Conservation (phyloP, 1,140 invertebrate genomes). For the Hycleus cichorii region DNA sequence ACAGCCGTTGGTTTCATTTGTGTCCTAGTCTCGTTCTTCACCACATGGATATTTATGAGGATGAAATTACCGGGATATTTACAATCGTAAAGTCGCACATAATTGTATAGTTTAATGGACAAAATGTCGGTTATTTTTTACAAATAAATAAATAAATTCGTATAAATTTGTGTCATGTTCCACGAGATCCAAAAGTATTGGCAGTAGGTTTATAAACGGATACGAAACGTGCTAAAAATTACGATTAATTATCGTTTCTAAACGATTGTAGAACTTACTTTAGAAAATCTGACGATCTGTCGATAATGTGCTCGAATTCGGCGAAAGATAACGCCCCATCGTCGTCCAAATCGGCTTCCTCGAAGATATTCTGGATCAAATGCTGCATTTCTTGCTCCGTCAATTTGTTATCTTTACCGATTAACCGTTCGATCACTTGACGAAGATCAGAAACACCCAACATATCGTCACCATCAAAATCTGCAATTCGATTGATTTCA, state of each 20-base stretch:
- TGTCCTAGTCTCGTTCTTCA: constrained; percentile 89
- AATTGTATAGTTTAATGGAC: neutral
- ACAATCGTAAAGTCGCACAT: constrained; percentile 43
- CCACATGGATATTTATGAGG: constrained; percentile 97
- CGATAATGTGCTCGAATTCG: constrained; percentile 91
- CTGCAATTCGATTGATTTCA: constrained; percentile 44
- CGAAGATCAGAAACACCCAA: constrained; percentile 66
- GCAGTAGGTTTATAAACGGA: constrained; percentile 24
- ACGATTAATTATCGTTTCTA: neutral
- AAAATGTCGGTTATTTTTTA: constrained; percentile 3
- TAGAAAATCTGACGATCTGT: constrained; percentile 85
- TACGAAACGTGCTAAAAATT: constrained; percentile 29
- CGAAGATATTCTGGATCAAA: constrained; percentile 67
- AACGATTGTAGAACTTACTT: constrained; percentile 49
- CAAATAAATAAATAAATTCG: constrained; percentile 17
- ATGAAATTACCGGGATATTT: constrained; percentile 90
- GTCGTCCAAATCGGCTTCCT: constrained; percentile 88
- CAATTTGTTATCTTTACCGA: constrained; percentile 55
- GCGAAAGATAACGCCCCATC: constrained; percentile 87
- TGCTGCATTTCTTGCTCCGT: constrained; percentile 63
- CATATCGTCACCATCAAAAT: constrained; percentile 92
- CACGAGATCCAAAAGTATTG: neutral
- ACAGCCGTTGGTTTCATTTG: constrained; percentile 90
- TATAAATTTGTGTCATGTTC: constrained; percentile 7
- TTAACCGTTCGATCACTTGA: constrained; percentile 65